Conservation (phyloP, 2,113 vertebrate genomes). For the Rhea americana region DNA sequence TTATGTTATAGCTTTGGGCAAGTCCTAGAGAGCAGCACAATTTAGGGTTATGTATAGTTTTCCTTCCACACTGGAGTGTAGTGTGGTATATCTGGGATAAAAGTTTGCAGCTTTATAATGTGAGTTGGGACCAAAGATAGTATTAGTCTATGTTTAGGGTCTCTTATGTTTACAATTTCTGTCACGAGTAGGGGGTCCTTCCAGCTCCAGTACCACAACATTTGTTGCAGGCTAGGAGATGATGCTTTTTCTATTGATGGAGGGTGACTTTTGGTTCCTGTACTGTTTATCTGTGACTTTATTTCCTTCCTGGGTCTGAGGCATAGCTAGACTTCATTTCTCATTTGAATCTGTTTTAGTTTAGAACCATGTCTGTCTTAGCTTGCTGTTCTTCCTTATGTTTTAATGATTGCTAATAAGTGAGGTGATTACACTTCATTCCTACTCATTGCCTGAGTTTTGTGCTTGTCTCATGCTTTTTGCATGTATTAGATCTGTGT, state of each 20-base stretch:
- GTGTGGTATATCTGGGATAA: background rate
- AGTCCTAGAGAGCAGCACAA: background rate
- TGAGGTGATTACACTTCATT: background rate
- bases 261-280: background rate
- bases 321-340: background rate
- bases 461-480: background rate
- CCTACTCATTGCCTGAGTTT: background rate
- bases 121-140: background rate
- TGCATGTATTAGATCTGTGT: fast-evolving
- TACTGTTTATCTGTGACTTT: background rate
- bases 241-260: background rate
- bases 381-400: background rate
- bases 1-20: background rate
- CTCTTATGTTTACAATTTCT: background rate
- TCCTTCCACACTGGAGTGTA: background rate
- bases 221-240: background rate
- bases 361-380: background rate
- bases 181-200: background rate
- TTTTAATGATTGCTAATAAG: background rate
- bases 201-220: background rate
- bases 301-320: background rate
- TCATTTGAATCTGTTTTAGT: background rate
- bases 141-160: background rate
- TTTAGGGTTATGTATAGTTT: background rate
- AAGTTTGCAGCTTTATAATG: background rate